Conservation (phyloP, 2,888 invertebrate species). For the Machimus rusticus region DNA sequence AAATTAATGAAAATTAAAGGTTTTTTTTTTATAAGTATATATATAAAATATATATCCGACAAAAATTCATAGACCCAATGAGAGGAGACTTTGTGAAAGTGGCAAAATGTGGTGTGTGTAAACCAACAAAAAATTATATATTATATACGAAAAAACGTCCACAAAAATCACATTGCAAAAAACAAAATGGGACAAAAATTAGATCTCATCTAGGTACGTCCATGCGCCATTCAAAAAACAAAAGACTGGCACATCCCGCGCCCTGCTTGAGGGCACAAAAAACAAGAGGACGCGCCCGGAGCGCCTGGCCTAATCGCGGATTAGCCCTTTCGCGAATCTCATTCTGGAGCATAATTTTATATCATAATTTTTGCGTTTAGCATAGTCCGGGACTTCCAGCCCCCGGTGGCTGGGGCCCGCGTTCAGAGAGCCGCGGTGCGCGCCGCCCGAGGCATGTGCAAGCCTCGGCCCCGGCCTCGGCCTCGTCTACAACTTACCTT, state of each 20-base stretch:
- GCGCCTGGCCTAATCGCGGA: neutral
- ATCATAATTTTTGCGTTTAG: neutral
- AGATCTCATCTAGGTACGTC: neutral
- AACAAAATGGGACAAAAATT: conserved; percentile 17
- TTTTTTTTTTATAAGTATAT: neutral
- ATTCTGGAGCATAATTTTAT: conserved; percentile 2
- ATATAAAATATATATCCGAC: neutral
- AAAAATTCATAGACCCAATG: neutral
- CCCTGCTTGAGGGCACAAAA: neutral
- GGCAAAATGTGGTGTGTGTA: neutral
- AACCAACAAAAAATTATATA: neutral
- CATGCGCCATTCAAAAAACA: conserved; percentile 43
- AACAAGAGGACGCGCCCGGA: neutral
- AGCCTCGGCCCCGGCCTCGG: neutral
- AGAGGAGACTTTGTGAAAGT: neutral
- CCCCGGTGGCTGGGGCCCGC: neutral
- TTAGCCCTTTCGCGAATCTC: neutral
- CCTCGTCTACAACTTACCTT: conserved; percentile 27
- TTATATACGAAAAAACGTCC: neutral
- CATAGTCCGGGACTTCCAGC: neutral
- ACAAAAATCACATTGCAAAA: conserved; percentile 24
- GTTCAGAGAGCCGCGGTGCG: neutral
- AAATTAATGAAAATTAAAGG: conserved; percentile 5
- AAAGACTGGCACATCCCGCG: conserved; percentile 17
- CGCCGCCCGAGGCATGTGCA: neutral